phyloP scores from a whole-genome alignment of 2,888 invertebrate species.

The Phortica okadai region DNA sequence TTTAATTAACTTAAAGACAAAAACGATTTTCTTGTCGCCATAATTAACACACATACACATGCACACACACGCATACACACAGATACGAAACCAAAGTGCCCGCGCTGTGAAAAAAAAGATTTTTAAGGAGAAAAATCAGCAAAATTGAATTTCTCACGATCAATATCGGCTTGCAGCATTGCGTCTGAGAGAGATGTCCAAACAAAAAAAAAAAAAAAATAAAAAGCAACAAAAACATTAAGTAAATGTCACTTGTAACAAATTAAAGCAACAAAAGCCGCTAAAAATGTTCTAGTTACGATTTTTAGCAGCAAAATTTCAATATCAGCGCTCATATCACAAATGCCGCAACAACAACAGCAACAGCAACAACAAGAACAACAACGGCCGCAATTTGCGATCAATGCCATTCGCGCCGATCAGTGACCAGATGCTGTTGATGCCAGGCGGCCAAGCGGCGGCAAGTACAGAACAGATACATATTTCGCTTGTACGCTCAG shows the following conservation, averaged over 20 bases:
- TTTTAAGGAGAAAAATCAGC: constrained; percentile 46
- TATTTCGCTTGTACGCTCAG: not conserved
- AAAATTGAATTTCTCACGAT: constrained; percentile 63
- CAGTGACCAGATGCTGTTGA: not conserved
- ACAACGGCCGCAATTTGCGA: not conserved
- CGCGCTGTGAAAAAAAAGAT: no score
- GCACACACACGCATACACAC: constrained; percentile 61
- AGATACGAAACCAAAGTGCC: no score
- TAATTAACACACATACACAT: constrained; percentile 61
- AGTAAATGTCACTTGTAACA: constrained; percentile 63
- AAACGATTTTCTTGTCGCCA: constrained; percentile 41
- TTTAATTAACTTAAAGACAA: constrained; percentile 15
- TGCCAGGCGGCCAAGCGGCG: not conserved
- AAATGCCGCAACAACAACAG: not conserved
- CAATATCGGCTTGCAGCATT: constrained; percentile 50
- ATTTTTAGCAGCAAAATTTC: constrained; percentile 59
- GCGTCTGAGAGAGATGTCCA: constrained; percentile 42
- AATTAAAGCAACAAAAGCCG: constrained; percentile 43
- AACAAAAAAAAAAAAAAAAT: constrained; percentile 51
- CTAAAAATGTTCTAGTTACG: constrained; percentile 63
- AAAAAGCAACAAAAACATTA: constrained; percentile 42
- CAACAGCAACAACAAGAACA: not conserved
- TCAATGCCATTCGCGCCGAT: not conserved
- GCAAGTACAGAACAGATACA: constrained; percentile 31
- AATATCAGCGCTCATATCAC: constrained; percentile 51